phyloP scores from a whole-genome alignment of 2,113 vertebrate genomes.

The Petaurus breviceps region DNA sequence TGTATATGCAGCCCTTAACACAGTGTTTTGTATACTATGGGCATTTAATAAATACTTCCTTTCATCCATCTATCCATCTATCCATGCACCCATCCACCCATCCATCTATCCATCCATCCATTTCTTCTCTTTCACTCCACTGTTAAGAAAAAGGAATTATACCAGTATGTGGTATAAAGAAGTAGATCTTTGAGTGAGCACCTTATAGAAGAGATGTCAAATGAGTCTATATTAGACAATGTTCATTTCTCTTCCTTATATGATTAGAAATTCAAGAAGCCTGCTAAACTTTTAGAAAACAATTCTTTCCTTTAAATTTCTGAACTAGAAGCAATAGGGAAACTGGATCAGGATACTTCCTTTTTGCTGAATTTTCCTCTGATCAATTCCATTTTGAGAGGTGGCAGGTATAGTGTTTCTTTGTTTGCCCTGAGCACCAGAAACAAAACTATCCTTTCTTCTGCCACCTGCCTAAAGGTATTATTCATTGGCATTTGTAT shows the following conservation, averaged over 20 bases:
- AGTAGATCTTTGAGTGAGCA: too few species aligned
- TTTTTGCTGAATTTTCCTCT: constrained; percentile 63
- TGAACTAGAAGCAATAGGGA: constrained; percentile 60
- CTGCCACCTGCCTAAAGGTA: constrained; percentile 53
- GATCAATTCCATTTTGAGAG: constrained; percentile 79
- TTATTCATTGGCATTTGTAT: constrained; percentile 40
- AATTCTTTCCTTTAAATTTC: constrained; percentile 65
- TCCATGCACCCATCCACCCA: not conserved
- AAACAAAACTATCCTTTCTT: constrained; percentile 33
- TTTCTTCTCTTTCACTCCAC: not conserved
- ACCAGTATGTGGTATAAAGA: not conserved
- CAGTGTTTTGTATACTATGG: not conserved
- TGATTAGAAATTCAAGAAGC: constrained; percentile 72
- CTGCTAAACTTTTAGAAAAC: constrained; percentile 56
- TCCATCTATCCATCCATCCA: not conserved
- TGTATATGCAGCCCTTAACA: not conserved
- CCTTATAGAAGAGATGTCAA: too few species aligned
- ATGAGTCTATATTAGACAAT: too few species aligned
- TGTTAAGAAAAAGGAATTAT: not conserved
- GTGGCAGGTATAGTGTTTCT: constrained; percentile 72
- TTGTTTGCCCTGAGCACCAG: constrained; percentile 53
- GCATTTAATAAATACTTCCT: not conserved
- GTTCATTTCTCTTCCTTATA: not conserved
- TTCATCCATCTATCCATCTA: not conserved
- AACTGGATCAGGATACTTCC: constrained; percentile 70